phyloP scores from a whole-genome alignment of 2,113 vertebrate genomes.

The Salvelinus namaycush region DNA sequence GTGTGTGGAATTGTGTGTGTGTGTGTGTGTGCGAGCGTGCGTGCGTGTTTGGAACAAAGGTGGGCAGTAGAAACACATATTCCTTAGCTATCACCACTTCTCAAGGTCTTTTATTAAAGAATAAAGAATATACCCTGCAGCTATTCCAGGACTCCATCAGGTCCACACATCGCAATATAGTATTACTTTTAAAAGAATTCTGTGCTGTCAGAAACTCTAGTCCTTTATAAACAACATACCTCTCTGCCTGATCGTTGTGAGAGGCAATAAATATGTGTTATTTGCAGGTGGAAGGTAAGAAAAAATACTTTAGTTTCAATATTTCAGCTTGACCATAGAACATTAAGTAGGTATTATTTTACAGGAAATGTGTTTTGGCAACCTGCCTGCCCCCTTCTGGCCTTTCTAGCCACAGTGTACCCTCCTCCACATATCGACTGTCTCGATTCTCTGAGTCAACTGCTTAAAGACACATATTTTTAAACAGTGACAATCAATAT shows the following conservation, averaged over 20 bases:
- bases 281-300: not conserved
- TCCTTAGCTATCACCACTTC: not conserved
- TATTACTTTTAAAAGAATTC: not conserved
- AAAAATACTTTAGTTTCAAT: not conserved
- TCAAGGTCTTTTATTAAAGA: not conserved
- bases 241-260: not conserved
- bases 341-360: not conserved
- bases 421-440: constrained; percentile 12
- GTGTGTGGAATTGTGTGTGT: not conserved
- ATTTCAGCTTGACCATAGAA: too few relatives aligned
- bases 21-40: too few relatives aligned
- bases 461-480: constrained; percentile 28
- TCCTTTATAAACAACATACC: not conserved
- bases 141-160: too few relatives aligned
- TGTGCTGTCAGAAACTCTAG: not conserved
- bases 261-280: not conserved
- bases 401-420: not conserved
- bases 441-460: constrained; percentile 14
- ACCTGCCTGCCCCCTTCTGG: not conserved
- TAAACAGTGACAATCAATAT: constrained; percentile 20
- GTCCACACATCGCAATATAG: not conserved
- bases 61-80: not conserved
- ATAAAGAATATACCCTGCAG: too few relatives aligned
- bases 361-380: not conserved
- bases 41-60: not conserved